A percentile compares a stretch with the other conserved stretches of the same genome.
phyloP scores from a whole-genome alignment of 1,140 invertebrate species.

The Ganaspis sp. region DNA sequence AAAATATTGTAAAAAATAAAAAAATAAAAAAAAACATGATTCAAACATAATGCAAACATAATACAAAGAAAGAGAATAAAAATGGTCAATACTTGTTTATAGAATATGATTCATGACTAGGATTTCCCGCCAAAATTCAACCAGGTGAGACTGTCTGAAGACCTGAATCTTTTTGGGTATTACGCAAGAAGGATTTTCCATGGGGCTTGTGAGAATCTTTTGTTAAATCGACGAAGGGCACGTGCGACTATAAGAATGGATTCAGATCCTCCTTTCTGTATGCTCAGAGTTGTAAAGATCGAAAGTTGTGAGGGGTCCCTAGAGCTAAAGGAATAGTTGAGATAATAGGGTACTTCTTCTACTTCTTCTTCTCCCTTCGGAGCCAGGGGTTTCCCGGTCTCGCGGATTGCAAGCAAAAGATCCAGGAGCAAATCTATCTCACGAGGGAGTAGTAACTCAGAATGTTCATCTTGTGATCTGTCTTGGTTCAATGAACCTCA shows the following conservation, averaged over 20 bases:
- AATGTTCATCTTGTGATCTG: constrained; percentile 19
- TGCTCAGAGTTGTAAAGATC: constrained; percentile 44
- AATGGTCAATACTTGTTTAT: too few species aligned
- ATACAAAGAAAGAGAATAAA: too few species aligned
- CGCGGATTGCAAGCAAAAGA: constrained; percentile 43
- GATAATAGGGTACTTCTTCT: constrained; percentile 49
- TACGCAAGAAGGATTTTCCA: constrained; percentile 54
- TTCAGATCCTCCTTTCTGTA: constrained; percentile 42
- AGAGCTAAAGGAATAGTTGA: constrained; percentile 42
- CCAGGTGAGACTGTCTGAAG: constrained; percentile 52
- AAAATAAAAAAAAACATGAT: too few species aligned
- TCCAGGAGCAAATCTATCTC: constrained; percentile 38
- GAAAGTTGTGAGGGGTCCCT: constrained; percentile 46
- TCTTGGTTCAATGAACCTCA: constrained; percentile 11
- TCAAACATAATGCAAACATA: too few species aligned
- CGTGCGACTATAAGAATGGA: constrained; percentile 56
- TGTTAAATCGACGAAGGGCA: constrained; percentile 55
- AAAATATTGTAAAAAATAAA: too few species aligned
- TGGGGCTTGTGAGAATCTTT: constrained; percentile 52
- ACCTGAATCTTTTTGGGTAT: constrained; percentile 49
- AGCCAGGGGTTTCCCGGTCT: constrained; percentile 14
- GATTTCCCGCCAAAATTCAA: constrained; percentile 47
- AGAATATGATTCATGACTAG: neutral
- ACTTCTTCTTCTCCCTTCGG: constrained; percentile 43
- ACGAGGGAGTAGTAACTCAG: constrained; percentile 21